phyloP scores from a whole-genome alignment of 2,113 vertebrate genomes.

The Apus apus region DNA sequence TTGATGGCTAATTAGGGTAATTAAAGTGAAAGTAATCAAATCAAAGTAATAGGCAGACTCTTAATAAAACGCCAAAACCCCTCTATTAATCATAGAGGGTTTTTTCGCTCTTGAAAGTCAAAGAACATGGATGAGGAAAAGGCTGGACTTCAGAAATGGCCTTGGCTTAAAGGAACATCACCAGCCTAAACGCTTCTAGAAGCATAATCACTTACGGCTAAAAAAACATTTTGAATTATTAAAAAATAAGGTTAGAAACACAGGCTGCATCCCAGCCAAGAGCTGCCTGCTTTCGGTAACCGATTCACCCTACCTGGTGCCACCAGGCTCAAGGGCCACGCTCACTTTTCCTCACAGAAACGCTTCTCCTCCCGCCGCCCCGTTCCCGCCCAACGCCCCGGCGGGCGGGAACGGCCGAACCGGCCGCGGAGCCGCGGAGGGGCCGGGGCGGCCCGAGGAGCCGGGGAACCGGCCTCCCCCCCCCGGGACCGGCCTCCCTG shows the following conservation, averaged over 20 bases:
- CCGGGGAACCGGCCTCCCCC: neutral
- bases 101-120: neutral
- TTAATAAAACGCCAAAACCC: conserved; percentile 16
- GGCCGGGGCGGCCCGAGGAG: no score
- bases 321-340: rapidly evolving
- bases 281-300: rapidly evolving
- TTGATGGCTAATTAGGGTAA: conserved; percentile 64
- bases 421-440: no score
- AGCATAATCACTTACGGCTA: rapidly evolving
- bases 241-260: neutral
- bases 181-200: neutral
- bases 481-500: no score
- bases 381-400: no score
- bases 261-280: no score
- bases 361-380: rapidly evolving
- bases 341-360: rapidly evolving
- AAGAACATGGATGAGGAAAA: neutral
- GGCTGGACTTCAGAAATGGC: neutral
- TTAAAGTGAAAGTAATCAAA: conserved; percentile 67
- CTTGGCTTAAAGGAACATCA: neutral
- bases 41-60: conserved; percentile 35
- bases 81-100: neutral
- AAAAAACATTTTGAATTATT: no score
- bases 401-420: no score
- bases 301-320: rapidly evolving